These are phyloP conservation scores for Perognathus longimembris DNA, from an alignment of 2,113 vertebrate species.

Conservation along the genomic window DNA sequence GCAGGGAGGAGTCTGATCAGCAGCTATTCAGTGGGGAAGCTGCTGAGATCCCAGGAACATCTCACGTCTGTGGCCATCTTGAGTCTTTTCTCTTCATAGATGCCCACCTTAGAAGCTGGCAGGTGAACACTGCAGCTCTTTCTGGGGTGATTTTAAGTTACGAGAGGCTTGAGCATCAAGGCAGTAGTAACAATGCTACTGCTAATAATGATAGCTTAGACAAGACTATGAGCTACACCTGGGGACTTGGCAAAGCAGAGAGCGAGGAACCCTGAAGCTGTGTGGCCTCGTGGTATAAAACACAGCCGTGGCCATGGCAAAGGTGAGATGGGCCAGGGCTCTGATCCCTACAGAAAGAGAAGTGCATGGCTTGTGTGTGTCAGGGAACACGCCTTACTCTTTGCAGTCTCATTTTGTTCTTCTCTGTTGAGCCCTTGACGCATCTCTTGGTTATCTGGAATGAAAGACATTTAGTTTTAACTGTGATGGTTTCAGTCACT, in stretches of 20 bases:
- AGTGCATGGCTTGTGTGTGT: not conserved
- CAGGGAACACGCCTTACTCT: slow-evolving; percentile 83
- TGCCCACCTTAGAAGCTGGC: not conserved
- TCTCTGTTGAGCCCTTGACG: slow-evolving; percentile 82
- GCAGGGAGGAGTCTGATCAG: not conserved
- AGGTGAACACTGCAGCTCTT: not conserved
- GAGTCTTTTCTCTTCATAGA: not conserved
- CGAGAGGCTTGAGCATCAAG: not conserved
- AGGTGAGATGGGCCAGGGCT: not conserved
- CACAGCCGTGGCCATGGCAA: not conserved
- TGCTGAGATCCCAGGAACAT: not conserved
- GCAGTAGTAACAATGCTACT: accelerated
- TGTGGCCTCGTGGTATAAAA: no score
- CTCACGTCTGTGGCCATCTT: no score
- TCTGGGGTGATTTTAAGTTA: not conserved
- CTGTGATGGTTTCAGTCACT: not conserved
- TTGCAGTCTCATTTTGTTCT: slow-evolving; percentile 84
- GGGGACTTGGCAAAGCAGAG: slow-evolving; percentile 5
- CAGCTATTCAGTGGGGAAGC: not conserved
- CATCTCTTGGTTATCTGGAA: slow-evolving; percentile 85
- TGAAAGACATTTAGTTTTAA: slow-evolving; percentile 34
- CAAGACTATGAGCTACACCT: not conserved
- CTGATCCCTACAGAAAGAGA: not conserved
- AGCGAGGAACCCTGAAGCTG: not conserved
- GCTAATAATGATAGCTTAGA: not conserved